Evolutionary conservation across 2,113 vertebrate species (phyloP), one percentile per base, ranked within the genome.

Genomic region (Ophiodon elongatus): DNA sequence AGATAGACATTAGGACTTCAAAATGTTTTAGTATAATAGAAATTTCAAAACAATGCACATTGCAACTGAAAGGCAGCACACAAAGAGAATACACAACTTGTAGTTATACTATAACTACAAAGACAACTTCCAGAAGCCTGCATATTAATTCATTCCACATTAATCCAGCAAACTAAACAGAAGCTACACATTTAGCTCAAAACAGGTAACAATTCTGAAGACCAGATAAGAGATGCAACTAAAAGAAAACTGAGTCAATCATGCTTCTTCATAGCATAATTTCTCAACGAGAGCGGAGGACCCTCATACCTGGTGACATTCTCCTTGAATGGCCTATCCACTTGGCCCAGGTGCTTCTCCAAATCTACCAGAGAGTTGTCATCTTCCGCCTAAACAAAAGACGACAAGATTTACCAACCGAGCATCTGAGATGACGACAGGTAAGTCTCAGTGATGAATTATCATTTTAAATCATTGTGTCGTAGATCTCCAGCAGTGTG

Each of bases 311-410:
- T 97, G 90, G 96, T 97, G 87, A 97, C 89, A 31, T 95, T 95
- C 92, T 99, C 97, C 93, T 96, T 98, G 86, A 97, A 98, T 19
- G 97, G 97, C 90, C 97, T 96, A 86, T 99, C 97, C 90, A 97
- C 92, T 81, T 97, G 95, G 73, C 92, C 83, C 65, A 99, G 94
- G 88, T 97, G 91, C 92, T 96, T 97, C 73, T 96, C 96, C 83
- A 99, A 85, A 91, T 98, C 92, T 35, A 98, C 83, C 8, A 94
- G 92, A 60, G 95, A 94, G 52, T 85, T 86, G 91, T 98, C 97
- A 92, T 99, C 98, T 84, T 98, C 96, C n/a, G 86, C 96, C 98
- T 99, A 83, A 33, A 59, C 25, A 79, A 15, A 73, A 35, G 73
- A 31, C 75, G 13, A 4, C 25, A 39, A 60, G 31, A 56, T 80